Evolutionary conservation across 30 jellyfish, hydroid and myxozoan genomes (phyloP).

Genomic region (Aurelia sp.): DNA sequence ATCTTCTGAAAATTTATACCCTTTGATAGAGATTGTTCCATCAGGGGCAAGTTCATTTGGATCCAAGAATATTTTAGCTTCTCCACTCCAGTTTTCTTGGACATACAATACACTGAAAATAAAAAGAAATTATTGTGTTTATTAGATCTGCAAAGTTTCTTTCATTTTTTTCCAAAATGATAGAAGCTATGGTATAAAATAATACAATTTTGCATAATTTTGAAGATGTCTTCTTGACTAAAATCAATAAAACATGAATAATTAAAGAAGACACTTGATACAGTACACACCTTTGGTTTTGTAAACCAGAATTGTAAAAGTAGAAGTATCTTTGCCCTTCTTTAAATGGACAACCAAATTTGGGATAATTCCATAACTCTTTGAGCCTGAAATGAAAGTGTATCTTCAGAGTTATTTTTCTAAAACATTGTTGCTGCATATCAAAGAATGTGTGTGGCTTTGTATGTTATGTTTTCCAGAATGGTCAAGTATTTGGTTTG

Average conservation of each 20-base stretch:
- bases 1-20: slow-evolving; percentile 75
- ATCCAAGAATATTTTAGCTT: slow-evolving; percentile 78
- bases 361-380: slow-evolving; percentile 80
- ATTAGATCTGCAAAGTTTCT: too few species aligned
- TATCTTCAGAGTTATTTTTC: too few species aligned
- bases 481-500: too few species aligned
- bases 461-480: too few species aligned
- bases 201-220: background rate
- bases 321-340: slow-evolving; percentile 77
- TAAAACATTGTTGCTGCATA: too few species aligned
- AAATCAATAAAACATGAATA: background rate
- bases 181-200: too few species aligned
- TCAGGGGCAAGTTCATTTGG: slow-evolving; percentile 79
- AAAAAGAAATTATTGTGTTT: background rate
- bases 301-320: slow-evolving; percentile 86
- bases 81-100: slow-evolving; percentile 65
- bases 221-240: background rate
- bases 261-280: background rate
- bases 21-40: slow-evolving; percentile 69
- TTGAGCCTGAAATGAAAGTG: slow-evolving; percentile 24
- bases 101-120: slow-evolving; percentile 71
- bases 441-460: too few species aligned
- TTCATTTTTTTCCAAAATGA: too few species aligned
- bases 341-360: slow-evolving; percentile 82
- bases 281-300: slow-evolving; percentile 76